These are phyloP conservation scores for Homarus gammarus DNA, from an alignment of 2,888 invertebrate genomes.

Conservation along the genomic window DNA sequence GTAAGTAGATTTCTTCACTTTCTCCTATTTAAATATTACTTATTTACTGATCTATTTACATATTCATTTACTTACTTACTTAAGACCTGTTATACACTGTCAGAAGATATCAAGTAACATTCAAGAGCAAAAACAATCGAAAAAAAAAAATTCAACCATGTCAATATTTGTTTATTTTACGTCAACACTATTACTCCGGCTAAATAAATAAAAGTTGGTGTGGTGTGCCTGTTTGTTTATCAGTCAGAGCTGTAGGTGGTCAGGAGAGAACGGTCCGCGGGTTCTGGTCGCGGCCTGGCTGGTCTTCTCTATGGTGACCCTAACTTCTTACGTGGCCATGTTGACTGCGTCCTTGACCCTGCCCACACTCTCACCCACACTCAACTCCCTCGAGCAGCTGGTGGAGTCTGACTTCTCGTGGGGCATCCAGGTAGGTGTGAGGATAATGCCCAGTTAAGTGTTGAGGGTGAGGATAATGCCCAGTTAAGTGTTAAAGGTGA, in stretches of 20 bases:
- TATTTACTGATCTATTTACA: too few relatives aligned
- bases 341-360: conserved; percentile 69
- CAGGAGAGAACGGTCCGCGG: not conserved
- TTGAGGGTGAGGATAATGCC: not conserved
- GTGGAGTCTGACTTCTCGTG: conserved; percentile 55
- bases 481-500: not conserved
- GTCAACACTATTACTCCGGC: too few relatives aligned
- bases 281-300: conserved; percentile 58
- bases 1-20: not conserved
- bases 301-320: conserved; percentile 54
- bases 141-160: too few relatives aligned
- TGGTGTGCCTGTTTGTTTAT: too few relatives aligned
- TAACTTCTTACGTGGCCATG: conserved; percentile 65
- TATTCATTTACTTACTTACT: too few relatives aligned
- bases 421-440: conserved; percentile 60
- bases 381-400: conserved; percentile 63
- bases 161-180: too few relatives aligned
- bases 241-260: conserved; percentile 53
- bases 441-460: not conserved
- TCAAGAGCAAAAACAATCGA: too few relatives aligned
- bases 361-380: conserved; percentile 62
- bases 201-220: too few relatives aligned
- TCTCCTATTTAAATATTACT: not conserved
- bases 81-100: too few relatives aligned
- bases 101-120: too few relatives aligned